Percentiles rank a stretch among this genome's conserved stretches.
Evolutionary conservation across 2,888 invertebrate genomes (phyloP).

Genomic region (Drosophila quasianomalipes): DNA sequence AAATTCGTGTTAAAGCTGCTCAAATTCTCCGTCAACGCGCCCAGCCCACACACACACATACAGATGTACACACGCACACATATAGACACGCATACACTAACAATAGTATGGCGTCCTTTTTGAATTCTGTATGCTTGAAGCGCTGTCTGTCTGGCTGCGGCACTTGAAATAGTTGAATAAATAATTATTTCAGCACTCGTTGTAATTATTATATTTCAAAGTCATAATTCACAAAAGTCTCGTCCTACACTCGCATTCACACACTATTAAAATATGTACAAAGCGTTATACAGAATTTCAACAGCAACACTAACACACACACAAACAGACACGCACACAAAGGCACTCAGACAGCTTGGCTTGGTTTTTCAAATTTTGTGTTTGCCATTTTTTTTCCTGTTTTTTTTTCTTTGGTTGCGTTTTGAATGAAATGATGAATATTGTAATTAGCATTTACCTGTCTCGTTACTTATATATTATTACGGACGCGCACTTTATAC

Average conservation of each 20-base stretch:
- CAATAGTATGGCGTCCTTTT: conserved; percentile 74
- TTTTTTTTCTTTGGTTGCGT: conserved; percentile 26
- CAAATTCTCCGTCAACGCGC: conserved; percentile 32
- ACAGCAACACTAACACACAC: conserved; percentile 61
- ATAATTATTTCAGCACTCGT: conserved; percentile 19
- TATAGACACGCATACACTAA: conserved; percentile 46
- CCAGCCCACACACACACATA: conserved; percentile 29
- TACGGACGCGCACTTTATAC: conserved; percentile 71
- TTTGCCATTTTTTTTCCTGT: conserved; percentile 56
- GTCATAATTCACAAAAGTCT: conserved; percentile 47
- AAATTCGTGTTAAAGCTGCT: conserved; percentile 9
- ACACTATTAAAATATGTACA: conserved; percentile 55
- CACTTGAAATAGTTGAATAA: conserved; percentile 33
- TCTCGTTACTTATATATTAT: conserved; percentile 45
- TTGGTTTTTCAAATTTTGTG: conserved; percentile 68
- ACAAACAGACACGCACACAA: conserved; percentile 46
- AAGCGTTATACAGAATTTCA: conserved; percentile 81
- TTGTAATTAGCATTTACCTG: conserved; percentile 69
- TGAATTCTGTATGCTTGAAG: conserved; percentile 39
- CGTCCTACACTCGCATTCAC: conserved; percentile 58
- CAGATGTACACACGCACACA: conserved; percentile 44
- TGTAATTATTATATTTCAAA: conserved; percentile 33
- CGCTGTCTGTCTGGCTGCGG: conserved; percentile 31
- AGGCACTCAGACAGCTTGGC: conserved; percentile 69
- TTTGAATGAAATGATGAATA: conserved; percentile 49